phyloP scores from a whole-genome alignment of 2,113 vertebrate genomes.

The Callorhinus ursinus region DNA sequence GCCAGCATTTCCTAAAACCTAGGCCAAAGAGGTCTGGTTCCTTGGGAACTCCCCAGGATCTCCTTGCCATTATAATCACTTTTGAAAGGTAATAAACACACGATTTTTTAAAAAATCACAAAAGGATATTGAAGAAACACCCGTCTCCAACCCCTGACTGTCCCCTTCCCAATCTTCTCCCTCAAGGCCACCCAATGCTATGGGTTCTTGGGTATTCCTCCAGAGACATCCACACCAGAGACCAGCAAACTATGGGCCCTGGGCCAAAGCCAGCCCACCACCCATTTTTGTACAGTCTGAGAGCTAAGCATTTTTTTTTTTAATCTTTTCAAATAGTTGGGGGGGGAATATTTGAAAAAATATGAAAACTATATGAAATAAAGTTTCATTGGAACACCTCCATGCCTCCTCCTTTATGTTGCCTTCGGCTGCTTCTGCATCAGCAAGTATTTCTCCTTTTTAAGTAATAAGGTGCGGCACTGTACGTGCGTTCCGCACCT shows the following conservation, averaged over 20 bases:
- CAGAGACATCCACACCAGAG: neutral
- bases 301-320: neutral
- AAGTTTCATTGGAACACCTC: neutral
- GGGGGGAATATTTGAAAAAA: neutral
- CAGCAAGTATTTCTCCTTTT: neutral
- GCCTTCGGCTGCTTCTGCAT: neutral
- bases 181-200: neutral
- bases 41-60: neutral
- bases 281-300: neutral
- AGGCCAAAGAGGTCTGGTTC: too few relatives aligned
- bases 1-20: neutral
- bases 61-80: neutral
- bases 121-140: neutral
- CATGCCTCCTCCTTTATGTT: neutral
- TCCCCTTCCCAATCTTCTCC: neutral
- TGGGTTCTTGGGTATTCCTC: neutral
- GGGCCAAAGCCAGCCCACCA: neutral
- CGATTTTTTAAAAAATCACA: neutral
- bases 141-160: neutral
- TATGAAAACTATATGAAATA: neutral
- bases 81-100: neutral
- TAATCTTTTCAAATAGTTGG: neutral
- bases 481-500: fast-evolving
- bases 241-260: neutral
- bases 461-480: neutral